A percentile compares a stretch with the other conserved stretches of the same genome.
Conservation (phyloP, 2,797 vertebrate genomes). For the Borostomias antarcticus region DNA sequence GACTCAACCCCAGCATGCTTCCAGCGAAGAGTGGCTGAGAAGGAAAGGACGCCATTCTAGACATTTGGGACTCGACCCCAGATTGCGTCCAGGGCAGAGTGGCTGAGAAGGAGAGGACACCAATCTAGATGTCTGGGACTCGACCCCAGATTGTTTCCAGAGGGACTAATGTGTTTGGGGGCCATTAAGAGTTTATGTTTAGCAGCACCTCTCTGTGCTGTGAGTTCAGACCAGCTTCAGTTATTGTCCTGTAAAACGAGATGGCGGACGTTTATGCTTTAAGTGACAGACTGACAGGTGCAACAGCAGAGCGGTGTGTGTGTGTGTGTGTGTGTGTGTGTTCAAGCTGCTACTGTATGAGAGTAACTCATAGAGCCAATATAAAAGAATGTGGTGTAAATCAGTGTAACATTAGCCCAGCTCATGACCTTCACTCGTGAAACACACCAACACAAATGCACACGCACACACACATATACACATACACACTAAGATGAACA, state of each 20-base stretch:
- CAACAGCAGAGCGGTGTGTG: not conserved
- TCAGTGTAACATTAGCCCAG: slow-evolving; percentile 42
- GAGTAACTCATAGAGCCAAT: slow-evolving; percentile 37
- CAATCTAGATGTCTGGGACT: no score
- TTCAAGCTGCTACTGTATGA: slow-evolving; percentile 36
- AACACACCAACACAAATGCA: not conserved
- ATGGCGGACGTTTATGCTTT: slow-evolving; percentile 27
- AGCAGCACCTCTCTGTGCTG: slow-evolving; percentile 1
- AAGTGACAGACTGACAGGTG: slow-evolving; percentile 44
- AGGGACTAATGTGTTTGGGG: not conserved
- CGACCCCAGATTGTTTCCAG: no score
- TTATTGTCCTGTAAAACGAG: slow-evolving; percentile 49
- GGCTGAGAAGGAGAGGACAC: no score
- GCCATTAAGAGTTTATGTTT: not conserved
- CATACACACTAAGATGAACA: not conserved
- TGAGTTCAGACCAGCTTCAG: slow-evolving; percentile 44
- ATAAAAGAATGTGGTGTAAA: slow-evolving; percentile 43
- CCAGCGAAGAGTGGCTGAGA: no score
- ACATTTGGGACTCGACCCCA: no score
- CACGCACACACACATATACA: no score
- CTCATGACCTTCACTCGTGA: slow-evolving; percentile 18
- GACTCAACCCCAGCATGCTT: no score
- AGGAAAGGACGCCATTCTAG: no score
- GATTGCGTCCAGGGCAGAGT: no score
- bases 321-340: not conserved